Evolutionary conservation across 2,113 vertebrate species (phyloP).

Genomic region (Hiodon tergisus): DNA sequence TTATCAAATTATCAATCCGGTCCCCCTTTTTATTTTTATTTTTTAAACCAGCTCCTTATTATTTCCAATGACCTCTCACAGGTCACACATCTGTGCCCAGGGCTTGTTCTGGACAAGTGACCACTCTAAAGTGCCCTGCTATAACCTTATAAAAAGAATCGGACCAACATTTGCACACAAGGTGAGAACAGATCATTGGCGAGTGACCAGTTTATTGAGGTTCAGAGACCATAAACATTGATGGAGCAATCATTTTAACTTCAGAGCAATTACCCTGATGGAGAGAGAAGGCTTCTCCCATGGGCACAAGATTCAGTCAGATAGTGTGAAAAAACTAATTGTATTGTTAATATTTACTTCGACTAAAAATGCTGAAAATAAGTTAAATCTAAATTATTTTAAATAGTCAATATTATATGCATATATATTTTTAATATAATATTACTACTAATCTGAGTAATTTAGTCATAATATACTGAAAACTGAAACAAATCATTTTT

Average conservation of each 20-base stretch:
- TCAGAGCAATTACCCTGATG: constrained; percentile 83
- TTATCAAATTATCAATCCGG: no score
- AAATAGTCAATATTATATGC: background rate
- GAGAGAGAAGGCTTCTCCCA: constrained; percentile 72
- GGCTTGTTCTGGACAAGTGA: constrained; percentile 78
- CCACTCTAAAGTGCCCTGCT: constrained; percentile 74
- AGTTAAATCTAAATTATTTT: constrained; percentile 22
- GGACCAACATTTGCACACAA: constrained; percentile 75
- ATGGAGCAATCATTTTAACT: constrained; percentile 90
- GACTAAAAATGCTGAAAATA: background rate
- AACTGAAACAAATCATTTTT: no score
- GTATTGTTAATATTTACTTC: constrained; percentile 21
- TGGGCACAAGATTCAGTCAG: constrained; percentile 67
- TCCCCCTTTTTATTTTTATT: no score
- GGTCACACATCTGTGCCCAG: constrained; percentile 6
- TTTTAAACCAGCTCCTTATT: constrained; percentile 12
- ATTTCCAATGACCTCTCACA: constrained; percentile 3
- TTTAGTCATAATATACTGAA: no score
- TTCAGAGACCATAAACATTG: constrained; percentile 88
- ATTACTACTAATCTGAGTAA: background rate
- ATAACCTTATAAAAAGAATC: constrained; percentile 80
- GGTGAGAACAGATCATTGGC: constrained; percentile 79
- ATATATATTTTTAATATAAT: background rate
- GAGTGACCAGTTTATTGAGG: constrained; percentile 87
- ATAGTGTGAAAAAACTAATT: constrained; percentile 22